A percentile compares a stretch with the other conserved stretches of the same genome.
Evolutionary conservation across 1,140 invertebrate genomes (phyloP).

Genomic region (Glossosoma conforme): DNA sequence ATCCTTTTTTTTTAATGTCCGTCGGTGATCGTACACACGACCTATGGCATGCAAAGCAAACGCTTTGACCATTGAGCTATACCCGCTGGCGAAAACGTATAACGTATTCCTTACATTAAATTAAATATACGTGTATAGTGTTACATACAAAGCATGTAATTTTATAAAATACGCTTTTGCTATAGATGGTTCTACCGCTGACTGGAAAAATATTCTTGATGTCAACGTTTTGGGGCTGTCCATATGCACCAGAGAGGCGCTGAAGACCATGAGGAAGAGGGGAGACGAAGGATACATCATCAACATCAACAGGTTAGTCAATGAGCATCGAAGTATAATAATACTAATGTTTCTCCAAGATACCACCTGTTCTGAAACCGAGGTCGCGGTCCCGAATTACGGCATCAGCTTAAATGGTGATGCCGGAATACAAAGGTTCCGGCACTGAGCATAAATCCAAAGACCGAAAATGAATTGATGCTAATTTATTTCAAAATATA

Average conservation of each 20-base stretch:
- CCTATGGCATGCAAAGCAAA: too few species aligned
- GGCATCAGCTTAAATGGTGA: background rate
- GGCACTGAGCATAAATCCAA: background rate
- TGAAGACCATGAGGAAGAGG: constrained; percentile 54
- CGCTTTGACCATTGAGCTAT: too few species aligned
- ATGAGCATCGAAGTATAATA: too few species aligned
- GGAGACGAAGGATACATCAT: constrained; percentile 62
- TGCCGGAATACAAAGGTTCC: background rate
- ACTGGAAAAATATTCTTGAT: constrained; percentile 31
- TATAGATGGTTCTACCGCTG: constrained; percentile 4
- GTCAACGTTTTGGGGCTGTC: constrained; percentile 54
- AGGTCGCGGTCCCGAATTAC: too few species aligned
- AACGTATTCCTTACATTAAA: too few species aligned
- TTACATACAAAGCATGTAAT: too few species aligned
- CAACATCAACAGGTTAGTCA: constrained; percentile 55
- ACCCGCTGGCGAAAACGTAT: too few species aligned
- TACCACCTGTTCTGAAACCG: too few species aligned
- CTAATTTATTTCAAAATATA: background rate
- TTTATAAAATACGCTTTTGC: background rate
- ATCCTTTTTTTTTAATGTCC: too few species aligned
- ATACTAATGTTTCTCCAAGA: background rate
- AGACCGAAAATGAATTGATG: background rate
- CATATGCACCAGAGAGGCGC: constrained; percentile 52
- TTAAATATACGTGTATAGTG: too few species aligned
- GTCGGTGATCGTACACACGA: too few species aligned